phyloP scores from a whole-genome alignment of 2,113 vertebrate species.

The Penelope pileata region DNA sequence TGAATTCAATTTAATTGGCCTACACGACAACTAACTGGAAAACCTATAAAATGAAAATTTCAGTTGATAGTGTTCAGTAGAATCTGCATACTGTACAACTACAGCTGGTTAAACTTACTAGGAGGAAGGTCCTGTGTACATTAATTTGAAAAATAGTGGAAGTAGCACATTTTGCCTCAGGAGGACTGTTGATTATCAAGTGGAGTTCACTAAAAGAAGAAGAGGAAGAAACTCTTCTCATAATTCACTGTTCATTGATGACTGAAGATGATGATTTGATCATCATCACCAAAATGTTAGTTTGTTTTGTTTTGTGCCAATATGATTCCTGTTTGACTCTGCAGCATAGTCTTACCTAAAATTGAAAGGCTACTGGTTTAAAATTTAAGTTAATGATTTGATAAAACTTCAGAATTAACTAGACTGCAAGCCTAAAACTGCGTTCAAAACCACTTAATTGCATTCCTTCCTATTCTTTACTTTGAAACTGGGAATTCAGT shows the following conservation, averaged over 20 bases:
- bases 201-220: not conserved
- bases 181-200: not conserved
- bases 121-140: not conserved
- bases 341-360: not conserved
- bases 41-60: not conserved
- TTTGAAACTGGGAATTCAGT: not conserved
- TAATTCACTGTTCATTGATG: not conserved
- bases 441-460: not conserved
- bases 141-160: not conserved
- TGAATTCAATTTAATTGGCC: not conserved
- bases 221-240: not conserved
- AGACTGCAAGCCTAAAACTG: not conserved
- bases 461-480: not conserved
- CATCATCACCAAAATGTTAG: not conserved
- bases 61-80: not conserved
- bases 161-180: accelerated
- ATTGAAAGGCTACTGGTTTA: not conserved
- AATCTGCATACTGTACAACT: not conserved
- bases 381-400: not conserved
- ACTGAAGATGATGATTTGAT: not conserved
- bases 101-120: not conserved
- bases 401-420: not conserved
- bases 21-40: not conserved
- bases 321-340: not conserved
- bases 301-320: not conserved